phyloP scores from a whole-genome alignment of 1,140 invertebrate genomes.

The Panagrolaimus sp. region DNA sequence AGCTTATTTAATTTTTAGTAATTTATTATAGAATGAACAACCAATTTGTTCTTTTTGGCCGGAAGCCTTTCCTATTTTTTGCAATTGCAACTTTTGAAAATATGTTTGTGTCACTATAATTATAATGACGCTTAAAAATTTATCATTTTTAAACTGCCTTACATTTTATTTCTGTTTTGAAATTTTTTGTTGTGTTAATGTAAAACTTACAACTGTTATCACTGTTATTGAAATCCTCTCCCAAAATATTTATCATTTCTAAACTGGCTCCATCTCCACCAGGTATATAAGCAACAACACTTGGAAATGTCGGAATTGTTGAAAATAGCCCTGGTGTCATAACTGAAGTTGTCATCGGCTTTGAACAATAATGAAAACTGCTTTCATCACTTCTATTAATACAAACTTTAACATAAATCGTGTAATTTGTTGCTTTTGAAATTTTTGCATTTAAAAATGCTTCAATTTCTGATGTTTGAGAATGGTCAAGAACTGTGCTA shows the following conservation, averaged over 20 bases:
- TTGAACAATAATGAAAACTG: background rate
- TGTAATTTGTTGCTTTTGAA: constrained; percentile 4
- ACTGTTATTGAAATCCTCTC: background rate
- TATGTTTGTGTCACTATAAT: no score
- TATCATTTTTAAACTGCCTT: no score
- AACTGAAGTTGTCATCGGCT: background rate
- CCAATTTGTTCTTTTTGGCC: no score
- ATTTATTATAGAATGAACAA: no score
- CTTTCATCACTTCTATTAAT: background rate
- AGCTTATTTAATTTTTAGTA: no score
- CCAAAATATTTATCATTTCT: background rate
- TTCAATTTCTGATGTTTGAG: background rate
- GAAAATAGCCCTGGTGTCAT: background rate
- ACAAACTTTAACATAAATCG: background rate
- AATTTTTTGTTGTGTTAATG: background rate
- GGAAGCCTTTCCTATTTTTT: no score
- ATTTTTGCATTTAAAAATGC: constrained; percentile 5
- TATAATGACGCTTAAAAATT: no score
- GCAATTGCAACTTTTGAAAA: no score
- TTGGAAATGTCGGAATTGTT: background rate
- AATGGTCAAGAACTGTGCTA: background rate
- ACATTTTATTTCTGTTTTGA: no score
- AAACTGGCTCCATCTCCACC: background rate
- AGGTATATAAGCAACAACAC: background rate
- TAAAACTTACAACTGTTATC: background rate